Evolutionary conservation across 2,113 vertebrate genomes (phyloP).

Genomic region (Solea senegalensis): DNA sequence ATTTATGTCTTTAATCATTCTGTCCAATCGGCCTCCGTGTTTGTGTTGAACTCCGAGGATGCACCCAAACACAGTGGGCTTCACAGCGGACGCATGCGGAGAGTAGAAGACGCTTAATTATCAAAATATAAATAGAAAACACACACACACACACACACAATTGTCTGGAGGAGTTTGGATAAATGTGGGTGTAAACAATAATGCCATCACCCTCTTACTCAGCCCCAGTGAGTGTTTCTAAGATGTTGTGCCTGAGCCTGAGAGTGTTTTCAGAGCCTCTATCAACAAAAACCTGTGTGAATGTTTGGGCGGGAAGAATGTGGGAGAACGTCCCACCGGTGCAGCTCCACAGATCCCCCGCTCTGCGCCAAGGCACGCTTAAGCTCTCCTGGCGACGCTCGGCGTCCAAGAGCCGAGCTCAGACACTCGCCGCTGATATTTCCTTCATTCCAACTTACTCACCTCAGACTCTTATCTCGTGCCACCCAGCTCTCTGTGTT

Average conservation of each 20-base stretch:
- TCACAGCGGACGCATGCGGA: not conserved
- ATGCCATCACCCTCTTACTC: not conserved
- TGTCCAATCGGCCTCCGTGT: too few species aligned
- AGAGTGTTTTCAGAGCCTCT: constrained; percentile 22
- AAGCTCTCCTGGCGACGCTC: constrained; percentile 43
- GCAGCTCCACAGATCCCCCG: constrained; percentile 33
- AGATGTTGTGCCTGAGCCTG: constrained; percentile 20
- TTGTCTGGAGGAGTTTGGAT: constrained; percentile 16
- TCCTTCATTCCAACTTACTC: constrained; percentile 40
- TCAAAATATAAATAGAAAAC: too few species aligned
- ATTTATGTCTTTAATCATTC: too few species aligned
- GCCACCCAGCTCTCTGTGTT: constrained; percentile 57
- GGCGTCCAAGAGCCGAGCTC: constrained; percentile 57
- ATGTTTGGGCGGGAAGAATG: constrained; percentile 49
- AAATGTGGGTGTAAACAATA: not conserved
- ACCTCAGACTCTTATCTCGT: constrained; percentile 62
- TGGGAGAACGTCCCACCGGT: constrained; percentile 41
- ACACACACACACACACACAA: too few species aligned
- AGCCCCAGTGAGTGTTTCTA: constrained; percentile 20
- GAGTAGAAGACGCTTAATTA: too few species aligned
- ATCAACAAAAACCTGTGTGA: constrained; percentile 28
- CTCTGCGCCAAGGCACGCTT: constrained; percentile 56
- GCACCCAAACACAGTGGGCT: not conserved
- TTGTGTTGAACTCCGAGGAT: not conserved
- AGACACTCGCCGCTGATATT: constrained; percentile 62